Base-by-base conservation (phyloP, 2,888 invertebrate genomes). In the Marasmarcha lunaedactyla region DNA sequence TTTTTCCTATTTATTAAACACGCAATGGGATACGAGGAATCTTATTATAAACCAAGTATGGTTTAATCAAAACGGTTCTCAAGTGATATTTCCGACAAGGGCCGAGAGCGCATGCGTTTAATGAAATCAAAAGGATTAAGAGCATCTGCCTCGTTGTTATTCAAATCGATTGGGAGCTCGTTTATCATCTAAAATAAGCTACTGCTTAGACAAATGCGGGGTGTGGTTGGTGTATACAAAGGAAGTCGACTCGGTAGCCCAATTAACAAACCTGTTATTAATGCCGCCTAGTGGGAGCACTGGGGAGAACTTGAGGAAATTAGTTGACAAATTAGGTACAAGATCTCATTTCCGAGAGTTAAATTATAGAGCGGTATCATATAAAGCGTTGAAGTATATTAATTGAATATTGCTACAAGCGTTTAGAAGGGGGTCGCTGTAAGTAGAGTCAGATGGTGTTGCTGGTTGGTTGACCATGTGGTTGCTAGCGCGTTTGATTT, bases 111-210 rank as follows among this genome's bases (percentile, higher is more conserved):
- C 81, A 79, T 78, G 81, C 76, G 72, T 78, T 79, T 77, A 83
- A 81, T 78, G 76, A 79, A 81, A 81, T 81, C 77, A 83, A 81
- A 81, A 76, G 83, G 83, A 83, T 83, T 81, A 81, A 79, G 65
- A 76, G 79, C 83, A 83, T 83, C 83, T 83, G 83, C 79, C 77
- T 72, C 69, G 71, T 83, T 83, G 77, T 81, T 83, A 81, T 81
- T 83, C 76, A 83, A 83, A 81, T 81, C 78, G 76, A 81, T 83
- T 67, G 77, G 71, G 76, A 73, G 76, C 77, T 77, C 79, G 65
- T 83, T 81, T 79, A 81, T 81, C 79, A 81, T 78, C 78, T 76
- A 64, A 76, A 78, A 79, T 73, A 83, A 79, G 78, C 79, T 78
- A 76, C 76, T 72, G 74, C 78, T 74, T 78, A 79, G 73, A 79